Conservation (phyloP, 2,888 invertebrate species). For the Ectropis crepuscularia region DNA sequence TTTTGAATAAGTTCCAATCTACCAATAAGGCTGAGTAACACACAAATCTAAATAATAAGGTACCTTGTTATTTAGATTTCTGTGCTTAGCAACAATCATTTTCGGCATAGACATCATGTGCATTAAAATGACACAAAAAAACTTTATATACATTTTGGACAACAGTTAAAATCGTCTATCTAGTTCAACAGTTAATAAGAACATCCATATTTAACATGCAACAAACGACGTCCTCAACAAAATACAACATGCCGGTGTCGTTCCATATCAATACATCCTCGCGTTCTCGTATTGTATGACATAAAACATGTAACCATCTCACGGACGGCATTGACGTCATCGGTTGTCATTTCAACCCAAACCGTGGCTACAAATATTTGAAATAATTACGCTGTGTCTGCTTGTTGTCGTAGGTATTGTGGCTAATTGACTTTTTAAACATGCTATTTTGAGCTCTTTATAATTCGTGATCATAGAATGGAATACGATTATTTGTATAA, state of each 20-base stretch:
- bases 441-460: neutral
- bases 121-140: no score
- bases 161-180: no score
- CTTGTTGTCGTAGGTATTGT: conserved; percentile 14
- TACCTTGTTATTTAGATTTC: no score
- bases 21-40: no score
- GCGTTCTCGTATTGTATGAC: conserved; percentile 31
- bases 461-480: neutral
- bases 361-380: conserved; percentile 40
- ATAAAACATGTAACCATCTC: conserved; percentile 49
- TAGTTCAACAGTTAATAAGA: neutral
- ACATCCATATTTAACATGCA: conserved; percentile 9
- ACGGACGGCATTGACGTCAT: conserved; percentile 58
- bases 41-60: no score
- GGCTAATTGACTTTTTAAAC: conserved; percentile 19
- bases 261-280: conserved; percentile 35
- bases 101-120: no score
- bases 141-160: no score
- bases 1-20: no score
- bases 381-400: conserved; percentile 33
- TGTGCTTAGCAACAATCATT: no score
- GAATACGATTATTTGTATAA: neutral
- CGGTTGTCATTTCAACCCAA: conserved; percentile 43
- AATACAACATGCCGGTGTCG: conserved; percentile 17
- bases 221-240: conserved; percentile 7